Conservation (phyloP, 2,797 vertebrate genomes). For the Sebastes kiyomatsui region DNA sequence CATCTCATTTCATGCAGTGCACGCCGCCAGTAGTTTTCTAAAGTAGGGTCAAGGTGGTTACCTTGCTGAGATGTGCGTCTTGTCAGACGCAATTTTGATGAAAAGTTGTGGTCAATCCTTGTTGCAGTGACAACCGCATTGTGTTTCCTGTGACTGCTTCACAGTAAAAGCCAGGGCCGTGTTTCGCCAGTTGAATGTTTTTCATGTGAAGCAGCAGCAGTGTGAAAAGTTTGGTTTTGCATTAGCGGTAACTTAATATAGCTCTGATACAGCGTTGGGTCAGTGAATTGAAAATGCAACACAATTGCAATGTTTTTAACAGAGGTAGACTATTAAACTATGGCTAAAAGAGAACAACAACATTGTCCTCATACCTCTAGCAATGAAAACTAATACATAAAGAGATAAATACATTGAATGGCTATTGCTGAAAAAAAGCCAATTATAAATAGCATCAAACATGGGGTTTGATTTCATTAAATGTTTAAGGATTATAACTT, state of each 20-base stretch:
- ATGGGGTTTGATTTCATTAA: too few species aligned
- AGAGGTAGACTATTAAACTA: too few species aligned
- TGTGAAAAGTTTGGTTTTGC: neutral
- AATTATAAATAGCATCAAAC: accelerated
- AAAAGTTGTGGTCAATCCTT: neutral
- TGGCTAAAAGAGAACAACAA: too few species aligned
- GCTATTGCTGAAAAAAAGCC: too few species aligned
- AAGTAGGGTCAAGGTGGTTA: too few species aligned
- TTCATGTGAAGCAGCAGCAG: neutral
- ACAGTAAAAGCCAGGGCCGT: neutral
- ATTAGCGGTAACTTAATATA: neutral
- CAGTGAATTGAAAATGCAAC: too few species aligned
- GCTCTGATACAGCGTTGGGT: neutral
- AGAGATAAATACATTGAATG: neutral
- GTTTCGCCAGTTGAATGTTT: neutral
- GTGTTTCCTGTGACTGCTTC: neutral
- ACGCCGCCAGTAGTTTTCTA: too few species aligned
- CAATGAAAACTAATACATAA: neutral
- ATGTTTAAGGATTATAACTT: neutral
- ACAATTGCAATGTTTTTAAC: too few species aligned
- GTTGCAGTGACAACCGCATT: neutral
- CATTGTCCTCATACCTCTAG: neutral
- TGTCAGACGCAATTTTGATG: neutral
- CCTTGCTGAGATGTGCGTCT: neutral
- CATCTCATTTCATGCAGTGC: too few species aligned